Base-by-base conservation (phyloP, 92 coral and sea anemone genomes). In the Porites lobata region DNA sequence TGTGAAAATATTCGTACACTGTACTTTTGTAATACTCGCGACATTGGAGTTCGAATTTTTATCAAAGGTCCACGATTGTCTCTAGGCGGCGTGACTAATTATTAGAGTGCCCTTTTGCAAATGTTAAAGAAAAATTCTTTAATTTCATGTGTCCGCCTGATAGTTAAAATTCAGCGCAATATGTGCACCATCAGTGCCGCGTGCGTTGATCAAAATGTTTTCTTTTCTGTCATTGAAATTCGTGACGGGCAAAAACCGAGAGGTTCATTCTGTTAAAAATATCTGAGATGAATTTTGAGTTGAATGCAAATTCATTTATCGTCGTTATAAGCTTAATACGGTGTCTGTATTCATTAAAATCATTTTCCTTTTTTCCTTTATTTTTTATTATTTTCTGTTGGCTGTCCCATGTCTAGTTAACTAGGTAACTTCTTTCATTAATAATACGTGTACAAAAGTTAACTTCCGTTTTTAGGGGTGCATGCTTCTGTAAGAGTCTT, bases 21-120 rank as follows among this genome's bases (percentile, higher is more conserved):
- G 71, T 83, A 72, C 79, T 43, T 21, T 83, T 70, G 76, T 69
- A 29, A 18, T 78, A 6, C 50, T 17, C 59, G 22, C 29, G 21
- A 32, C 18, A 59, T 56, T 58, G 56, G 26, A 22, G 56, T 57
- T 21, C 79, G 63, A 58, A 38, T 14, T 56, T 56, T 9, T 10
- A 14, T 14, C 8, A 7, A 72, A 3, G 24, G 29, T 26, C 2
- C 24, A n/a, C 43, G 15, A 70, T 80, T 80, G 75, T 80, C 67
- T 80, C 21, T 52, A 38, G 63, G 52, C 85, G 67, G 65, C 66
- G 76, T 81, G 85, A 69, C 77, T 54, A 21, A 57, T 67, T 15
- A 8, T 65, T 24, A 18, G 61, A 56, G 61, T 56, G 59, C 14
- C 59, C 59, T 9, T 54, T 54, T 54, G 59, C 59, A 54, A 54